Evolutionary conservation across 2,888 invertebrate species (phyloP), one percentile per base, ranked within the genome.

Genomic region (Portevinia maculata): DNA sequence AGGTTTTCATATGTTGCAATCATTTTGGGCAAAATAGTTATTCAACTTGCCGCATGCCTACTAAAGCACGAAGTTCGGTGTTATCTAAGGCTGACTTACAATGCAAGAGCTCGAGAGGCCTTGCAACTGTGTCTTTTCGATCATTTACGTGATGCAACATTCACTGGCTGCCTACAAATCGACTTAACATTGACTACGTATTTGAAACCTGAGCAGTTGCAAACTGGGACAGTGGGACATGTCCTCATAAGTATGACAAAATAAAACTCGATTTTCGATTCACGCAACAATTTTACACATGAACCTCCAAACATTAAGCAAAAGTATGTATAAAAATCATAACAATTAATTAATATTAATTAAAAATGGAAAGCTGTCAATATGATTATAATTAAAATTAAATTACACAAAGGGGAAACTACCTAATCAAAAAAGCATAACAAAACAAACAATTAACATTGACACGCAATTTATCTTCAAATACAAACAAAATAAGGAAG

Each of bases 1-100:
- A 93, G 99, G 87, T 99, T 99, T 91, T 99, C 99, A 57, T 99
- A 99, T 92, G 99, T 99, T 17, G 99, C 99, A 78, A 99, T 99
- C 96, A 99, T 99, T 87, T 92, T 99, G 90, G 99, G 99, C 17
- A 99, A 99, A 93, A 99, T 99, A 99, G 99, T 99, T 41, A 92
- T 99, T 70, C 97, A 98, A 17, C 92, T 99, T 86, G 97, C 98
- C 0, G 97, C 98, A 4, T 93, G 99, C 73, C 92, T 99, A 13
- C 92, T 99, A 65, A 99, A 99, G 90, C 99, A 99, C 93, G 99
- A 99, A 67, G 98, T 99, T 5, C 93, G 99, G 57, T 99, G 99
- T 91, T 99, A 99, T 91, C 92, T 99, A 19, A 94, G 99, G 79
- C 93, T 99, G 9, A 99, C 99, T 3, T 99, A 99, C 91, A 99